These are phyloP conservation scores for Papilio glaucus DNA, from an alignment of 1,140 invertebrate species.

Conservation along the genomic window DNA sequence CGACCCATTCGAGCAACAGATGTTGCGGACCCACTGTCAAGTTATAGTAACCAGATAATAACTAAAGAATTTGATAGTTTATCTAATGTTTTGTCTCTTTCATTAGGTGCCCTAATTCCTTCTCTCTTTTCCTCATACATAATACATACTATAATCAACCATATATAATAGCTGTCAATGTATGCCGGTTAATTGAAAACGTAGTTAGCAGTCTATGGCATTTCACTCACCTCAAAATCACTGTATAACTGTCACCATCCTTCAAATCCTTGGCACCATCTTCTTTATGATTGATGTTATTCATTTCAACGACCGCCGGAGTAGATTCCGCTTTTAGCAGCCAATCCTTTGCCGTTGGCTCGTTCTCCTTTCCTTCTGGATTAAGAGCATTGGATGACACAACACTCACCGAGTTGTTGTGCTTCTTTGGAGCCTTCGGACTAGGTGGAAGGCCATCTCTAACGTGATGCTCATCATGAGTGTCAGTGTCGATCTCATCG, in stretches of 20 bases:
- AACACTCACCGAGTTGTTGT: constrained; percentile 76
- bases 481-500: constrained; percentile 89
- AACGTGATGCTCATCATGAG: constrained; percentile 85
- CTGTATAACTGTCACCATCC: constrained; percentile 86
- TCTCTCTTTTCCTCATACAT: too few relatives aligned
- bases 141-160: neutral
- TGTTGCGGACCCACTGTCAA: too few relatives aligned
- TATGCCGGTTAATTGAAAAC: too few relatives aligned
- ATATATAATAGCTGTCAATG: neutral
- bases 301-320: constrained; percentile 73
- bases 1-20: too few relatives aligned
- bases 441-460: constrained; percentile 72
- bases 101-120: too few relatives aligned
- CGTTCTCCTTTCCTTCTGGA: constrained; percentile 66
- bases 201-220: too few relatives aligned
- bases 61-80: too few relatives aligned
- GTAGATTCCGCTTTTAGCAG: constrained; percentile 66
- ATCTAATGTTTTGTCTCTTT: too few relatives aligned
- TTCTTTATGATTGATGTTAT: constrained; percentile 78
- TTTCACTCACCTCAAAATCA: constrained; percentile 83
- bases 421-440: constrained; percentile 71
- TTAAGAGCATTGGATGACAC: constrained; percentile 77
- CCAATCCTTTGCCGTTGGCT: constrained; percentile 79
- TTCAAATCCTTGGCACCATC: constrained; percentile 78
- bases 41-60: too few relatives aligned